Evolutionary conservation across 2,113 vertebrate genomes (phyloP).

Genomic region (Campylorhamphus procurvoides): DNA sequence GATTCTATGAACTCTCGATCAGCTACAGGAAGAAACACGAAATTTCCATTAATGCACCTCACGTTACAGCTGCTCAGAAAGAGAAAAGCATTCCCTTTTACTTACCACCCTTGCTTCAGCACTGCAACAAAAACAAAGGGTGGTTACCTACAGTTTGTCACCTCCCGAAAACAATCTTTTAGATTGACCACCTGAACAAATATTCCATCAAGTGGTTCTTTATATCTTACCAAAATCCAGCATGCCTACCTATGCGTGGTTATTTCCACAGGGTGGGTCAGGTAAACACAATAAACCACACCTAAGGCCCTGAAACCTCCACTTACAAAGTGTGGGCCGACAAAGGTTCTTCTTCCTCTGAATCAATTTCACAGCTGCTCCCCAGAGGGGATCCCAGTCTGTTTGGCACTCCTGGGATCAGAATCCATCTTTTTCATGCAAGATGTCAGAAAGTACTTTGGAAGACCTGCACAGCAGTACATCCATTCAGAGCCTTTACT

Average conservation of each 20-base stretch:
- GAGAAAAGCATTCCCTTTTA: neutral
- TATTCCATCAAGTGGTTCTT: neutral
- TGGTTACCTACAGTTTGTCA: too few species aligned
- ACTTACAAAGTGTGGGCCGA: neutral
- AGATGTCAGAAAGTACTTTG: neutral
- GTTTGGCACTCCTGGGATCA: neutral
- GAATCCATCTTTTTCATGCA: neutral
- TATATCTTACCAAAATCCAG: neutral
- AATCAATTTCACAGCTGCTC: neutral
- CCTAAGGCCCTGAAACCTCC: neutral
- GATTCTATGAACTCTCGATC: constrained; percentile 95
- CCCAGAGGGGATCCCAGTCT: neutral
- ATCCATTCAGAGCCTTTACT: neutral
- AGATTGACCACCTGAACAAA: neutral
- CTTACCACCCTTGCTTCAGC: neutral
- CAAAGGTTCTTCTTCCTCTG: neutral
- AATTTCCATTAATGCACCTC: neutral
- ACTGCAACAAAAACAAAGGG: neutral
- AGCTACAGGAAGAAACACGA: constrained; percentile 70
- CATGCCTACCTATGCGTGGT: accelerated
- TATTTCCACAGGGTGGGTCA: neutral
- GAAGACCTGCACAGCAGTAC: neutral
- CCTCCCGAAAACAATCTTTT: neutral
- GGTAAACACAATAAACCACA: neutral
- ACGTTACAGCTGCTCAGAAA: neutral